Conservation (phyloP, 2,113 vertebrate genomes). For the Planiliza haematocheilus region DNA sequence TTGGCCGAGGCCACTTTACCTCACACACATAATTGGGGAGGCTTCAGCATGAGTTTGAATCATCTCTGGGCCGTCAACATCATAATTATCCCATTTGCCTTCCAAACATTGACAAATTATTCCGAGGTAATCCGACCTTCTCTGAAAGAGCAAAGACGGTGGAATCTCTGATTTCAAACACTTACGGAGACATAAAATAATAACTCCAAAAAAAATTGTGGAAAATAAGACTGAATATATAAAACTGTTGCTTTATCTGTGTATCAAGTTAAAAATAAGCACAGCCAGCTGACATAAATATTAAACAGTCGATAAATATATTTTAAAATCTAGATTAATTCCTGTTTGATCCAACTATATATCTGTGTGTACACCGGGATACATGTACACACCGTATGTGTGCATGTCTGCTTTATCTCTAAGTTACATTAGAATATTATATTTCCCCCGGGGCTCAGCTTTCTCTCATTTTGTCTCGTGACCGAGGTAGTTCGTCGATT, state of each 20-base stretch:
- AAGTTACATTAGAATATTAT: slow-evolving; percentile 43
- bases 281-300: too few relatives aligned
- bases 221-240: neutral
- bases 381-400: neutral
- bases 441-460: slow-evolving; percentile 37
- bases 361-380: neutral
- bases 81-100: slow-evolving; percentile 67
- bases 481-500: slow-evolving; percentile 30
- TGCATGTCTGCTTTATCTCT: slow-evolving; percentile 24
- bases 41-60: slow-evolving; percentile 70
- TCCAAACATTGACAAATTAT: slow-evolving; percentile 68
- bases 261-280: too few relatives aligned
- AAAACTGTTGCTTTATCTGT: too few relatives aligned
- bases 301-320: too few relatives aligned
- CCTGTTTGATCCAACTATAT: neutral
- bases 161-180: slow-evolving; percentile 41
- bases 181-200: slow-evolving; percentile 38
- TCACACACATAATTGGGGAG: slow-evolving; percentile 68
- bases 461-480: slow-evolving; percentile 46
- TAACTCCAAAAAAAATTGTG: neutral
- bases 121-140: slow-evolving; percentile 61
- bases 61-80: slow-evolving; percentile 63
- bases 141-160: slow-evolving; percentile 29
- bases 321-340: neutral
- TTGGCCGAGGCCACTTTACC: slow-evolving; percentile 70